Evolutionary conservation across 2,888 invertebrate genomes (phyloP).

Genomic region (Mythimna impura): DNA sequence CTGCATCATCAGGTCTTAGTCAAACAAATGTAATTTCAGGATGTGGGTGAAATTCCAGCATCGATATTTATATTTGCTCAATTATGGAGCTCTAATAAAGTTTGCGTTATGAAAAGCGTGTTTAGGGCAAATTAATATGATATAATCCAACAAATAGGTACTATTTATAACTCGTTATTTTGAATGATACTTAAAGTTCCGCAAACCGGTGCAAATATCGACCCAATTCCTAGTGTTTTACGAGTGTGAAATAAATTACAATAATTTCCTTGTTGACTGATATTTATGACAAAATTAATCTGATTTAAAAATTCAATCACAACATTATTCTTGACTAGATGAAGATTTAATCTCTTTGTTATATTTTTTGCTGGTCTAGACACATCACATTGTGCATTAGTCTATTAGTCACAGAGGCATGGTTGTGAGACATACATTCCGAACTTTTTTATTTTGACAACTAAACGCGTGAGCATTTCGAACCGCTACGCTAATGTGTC

Average conservation of each 20-base stretch:
- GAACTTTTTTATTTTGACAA: slow-evolving; percentile 46
- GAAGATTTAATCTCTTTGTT: slow-evolving; percentile 48
- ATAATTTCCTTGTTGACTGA: slow-evolving; percentile 32
- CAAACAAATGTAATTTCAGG: not conserved
- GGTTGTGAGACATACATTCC: slow-evolving; percentile 44
- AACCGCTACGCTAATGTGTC: slow-evolving; percentile 28
- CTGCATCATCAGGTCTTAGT: not conserved
- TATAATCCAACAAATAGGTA: not conserved
- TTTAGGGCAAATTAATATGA: not conserved
- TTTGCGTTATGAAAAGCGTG: not conserved
- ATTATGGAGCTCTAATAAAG: not conserved
- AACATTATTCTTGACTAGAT: slow-evolving; percentile 30
- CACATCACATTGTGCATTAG: slow-evolving; percentile 48
- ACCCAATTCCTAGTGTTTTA: slow-evolving; percentile 7
- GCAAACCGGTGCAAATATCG: not conserved
- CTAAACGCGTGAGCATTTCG: slow-evolving; percentile 29
- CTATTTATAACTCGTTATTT: not conserved
- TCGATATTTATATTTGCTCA: not conserved
- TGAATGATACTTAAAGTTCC: not conserved
- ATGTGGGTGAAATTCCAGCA: not conserved
- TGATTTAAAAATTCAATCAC: slow-evolving; percentile 27
- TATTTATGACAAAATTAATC: slow-evolving; percentile 40
- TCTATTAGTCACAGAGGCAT: slow-evolving; percentile 50
- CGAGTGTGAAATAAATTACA: slow-evolving; percentile 15
- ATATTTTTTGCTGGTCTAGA: slow-evolving; percentile 59